Evolutionary conservation across 2,888 invertebrate genomes (phyloP), one percentile per base, ranked within the genome.

Genomic region (Leucophenga montana): DNA sequence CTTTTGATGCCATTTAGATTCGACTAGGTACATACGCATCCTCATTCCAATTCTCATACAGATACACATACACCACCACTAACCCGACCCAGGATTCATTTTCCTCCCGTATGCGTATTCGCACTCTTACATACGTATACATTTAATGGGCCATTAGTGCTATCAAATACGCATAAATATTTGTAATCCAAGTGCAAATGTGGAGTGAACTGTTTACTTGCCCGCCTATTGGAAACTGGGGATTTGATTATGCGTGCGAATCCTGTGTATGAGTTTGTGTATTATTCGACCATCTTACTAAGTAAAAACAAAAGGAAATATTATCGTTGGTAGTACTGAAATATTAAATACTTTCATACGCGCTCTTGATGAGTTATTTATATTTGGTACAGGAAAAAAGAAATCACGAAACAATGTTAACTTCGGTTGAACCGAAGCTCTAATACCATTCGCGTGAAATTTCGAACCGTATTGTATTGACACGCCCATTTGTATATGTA

Each of bases 101-200:
- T 39, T 39, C 8, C 9, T 39, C 39, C 39, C 8, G 9, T 39
- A 83, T 83, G 78, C 78, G 80, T 82, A 79, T 80, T 82, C 77
- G 74, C 79, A 31, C 16, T 39, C 18, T 74, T 79, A 76, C 80
- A 80, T 83, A 82, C 82, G 81, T 75, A 80, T 80, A 76, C 83
- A 85, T 85, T 82, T 84, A 85, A 85, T 78, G 79, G 81, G 67
- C 85, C 84, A 83, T 85, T 84, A 84, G 79, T 81, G 85, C 83
- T 84, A 85, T 85, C 86, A 86, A 86, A 86, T 84, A 78, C 85
- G 77, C 79, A 86, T 85, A 86, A 85, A 85, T 85, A 85, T 85
- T 79, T 83, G 80, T 77, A 83, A 81, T 83, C 27, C 48, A 31
- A 64, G 22, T 18, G 20, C 11, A 20, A 22, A 64, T 64, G 39